Base-by-base conservation (phyloP, 2,113 vertebrate species). In the Sphaerodactylus townsendi region DNA sequence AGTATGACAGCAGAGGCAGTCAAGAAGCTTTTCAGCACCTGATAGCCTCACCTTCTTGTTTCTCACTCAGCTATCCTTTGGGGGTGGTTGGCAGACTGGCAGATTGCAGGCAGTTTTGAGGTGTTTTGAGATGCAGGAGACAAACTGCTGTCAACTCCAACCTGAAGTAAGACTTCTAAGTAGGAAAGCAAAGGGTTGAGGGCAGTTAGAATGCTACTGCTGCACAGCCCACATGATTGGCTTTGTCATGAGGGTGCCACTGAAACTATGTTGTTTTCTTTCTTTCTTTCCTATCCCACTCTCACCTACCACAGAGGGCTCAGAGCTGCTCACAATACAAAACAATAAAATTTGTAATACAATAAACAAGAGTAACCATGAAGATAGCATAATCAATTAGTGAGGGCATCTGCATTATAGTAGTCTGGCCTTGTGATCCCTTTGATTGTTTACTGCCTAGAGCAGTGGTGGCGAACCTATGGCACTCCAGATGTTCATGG, bases 1-100 rank as follows among this genome's bases (percentile, higher is more conserved):
- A 79, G 82, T 53, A 86, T 85, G 91, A 93, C 89, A 90, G 87
- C 77, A 83, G 56, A 92, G 86, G 82, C n/a, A 86, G 77, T 39
- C 30, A 89, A 90, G 89, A 88, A 84, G 74, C 87, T 86, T 86
- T 91, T 81, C 48, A 25, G 39, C 8, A 7, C 25, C 59, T 28
- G 21, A 73, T 85, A 64, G 65, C 68, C 80, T 70, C 78, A 69
- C 81, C 83, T 90, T 90, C 50, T 70, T 68, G 88, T 91, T 92
- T 92, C 85, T 92, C 73, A 85, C 77, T 86, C 79, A 48, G 23
- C 21, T 37, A 17, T 41, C 64, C 14, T 81, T 64, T 68, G 62
- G 14, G 53, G 37, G 33, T n/a, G n/a, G 59, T 3, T n/a, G n/a
- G n/a, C n/a, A n/a, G 10, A 68, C 6, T 79, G 65, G 86, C 83